These are phyloP conservation scores for Melikaiella ostensackeni DNA, from an alignment of 2,888 invertebrate genomes.

Conservation along the genomic window DNA sequence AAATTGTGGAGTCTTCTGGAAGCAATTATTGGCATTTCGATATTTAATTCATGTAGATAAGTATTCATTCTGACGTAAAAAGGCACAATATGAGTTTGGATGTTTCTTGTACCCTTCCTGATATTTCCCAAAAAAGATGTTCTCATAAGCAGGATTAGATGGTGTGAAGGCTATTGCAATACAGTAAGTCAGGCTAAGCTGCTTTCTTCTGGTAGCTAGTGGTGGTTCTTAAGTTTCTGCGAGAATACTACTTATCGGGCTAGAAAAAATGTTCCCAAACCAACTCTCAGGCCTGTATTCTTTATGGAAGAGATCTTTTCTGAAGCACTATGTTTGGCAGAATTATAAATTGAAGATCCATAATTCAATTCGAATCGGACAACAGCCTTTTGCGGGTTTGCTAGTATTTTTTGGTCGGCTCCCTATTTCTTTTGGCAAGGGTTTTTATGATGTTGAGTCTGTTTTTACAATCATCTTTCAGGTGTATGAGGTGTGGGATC, in stretches of 20 bases:
- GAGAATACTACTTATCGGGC: not conserved
- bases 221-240: not conserved
- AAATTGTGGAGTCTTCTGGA: not conserved
- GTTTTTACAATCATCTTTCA: constrained; percentile 45
- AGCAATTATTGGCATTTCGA: not conserved
- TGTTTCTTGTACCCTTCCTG: not conserved
- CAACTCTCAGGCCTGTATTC: constrained; percentile 18
- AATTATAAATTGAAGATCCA: constrained; percentile 53
- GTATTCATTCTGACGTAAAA: not conserved
- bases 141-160: not conserved
- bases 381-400: constrained; percentile 45
- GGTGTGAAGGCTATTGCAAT: not conserved
- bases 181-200: not conserved
- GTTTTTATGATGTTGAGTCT: constrained; percentile 48
- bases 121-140: not conserved
- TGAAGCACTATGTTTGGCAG: constrained; percentile 42
- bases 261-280: not conserved
- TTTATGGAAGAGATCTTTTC: constrained; percentile 8
- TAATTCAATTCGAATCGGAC: constrained; percentile 52
- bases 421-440: too few relatives aligned
- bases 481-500: constrained; percentile 48
- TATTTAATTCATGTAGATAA: not conserved
- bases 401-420: constrained; percentile 40
- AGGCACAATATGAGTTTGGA: not conserved
- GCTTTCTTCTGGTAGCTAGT: not conserved